These are phyloP conservation scores for Eulemur macaco DNA, from an alignment of 2,113 vertebrate genomes.

Conservation along the genomic window DNA sequence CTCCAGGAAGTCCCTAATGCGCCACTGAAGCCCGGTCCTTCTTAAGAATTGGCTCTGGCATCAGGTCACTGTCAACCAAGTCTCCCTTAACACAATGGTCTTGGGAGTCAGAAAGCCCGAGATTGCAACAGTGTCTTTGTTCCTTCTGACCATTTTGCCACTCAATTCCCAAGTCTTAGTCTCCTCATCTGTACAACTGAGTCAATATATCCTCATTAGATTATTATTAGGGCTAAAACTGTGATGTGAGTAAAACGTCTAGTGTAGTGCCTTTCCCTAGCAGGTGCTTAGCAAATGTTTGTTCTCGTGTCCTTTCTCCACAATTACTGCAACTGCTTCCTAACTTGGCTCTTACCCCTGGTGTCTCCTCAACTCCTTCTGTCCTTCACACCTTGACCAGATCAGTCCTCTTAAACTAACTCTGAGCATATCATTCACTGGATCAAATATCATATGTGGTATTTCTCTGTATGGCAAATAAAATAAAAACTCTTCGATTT, in stretches of 20 bases:
- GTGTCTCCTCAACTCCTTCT: rapidly evolving
- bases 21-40: background rate
- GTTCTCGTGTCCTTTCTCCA: background rate
- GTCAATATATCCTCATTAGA: background rate
- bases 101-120: background rate
- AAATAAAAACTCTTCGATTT: background rate
- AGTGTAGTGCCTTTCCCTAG: background rate
- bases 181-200: background rate
- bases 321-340: background rate
- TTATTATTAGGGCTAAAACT: background rate
- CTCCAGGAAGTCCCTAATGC: background rate
- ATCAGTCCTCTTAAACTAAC: background rate
- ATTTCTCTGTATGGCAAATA: background rate
- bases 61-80: background rate
- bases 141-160: background rate
- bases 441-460: background rate
- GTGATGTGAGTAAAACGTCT: background rate
- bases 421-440: background rate
- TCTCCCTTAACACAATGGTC: background rate
- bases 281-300: too few relatives aligned
- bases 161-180: background rate
- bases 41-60: background rate
- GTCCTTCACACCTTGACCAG: background rate
- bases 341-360: background rate
- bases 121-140: background rate